Evolutionary conservation across 2,113 vertebrate species (phyloP).

Genomic region (Crotalus tigris): DNA sequence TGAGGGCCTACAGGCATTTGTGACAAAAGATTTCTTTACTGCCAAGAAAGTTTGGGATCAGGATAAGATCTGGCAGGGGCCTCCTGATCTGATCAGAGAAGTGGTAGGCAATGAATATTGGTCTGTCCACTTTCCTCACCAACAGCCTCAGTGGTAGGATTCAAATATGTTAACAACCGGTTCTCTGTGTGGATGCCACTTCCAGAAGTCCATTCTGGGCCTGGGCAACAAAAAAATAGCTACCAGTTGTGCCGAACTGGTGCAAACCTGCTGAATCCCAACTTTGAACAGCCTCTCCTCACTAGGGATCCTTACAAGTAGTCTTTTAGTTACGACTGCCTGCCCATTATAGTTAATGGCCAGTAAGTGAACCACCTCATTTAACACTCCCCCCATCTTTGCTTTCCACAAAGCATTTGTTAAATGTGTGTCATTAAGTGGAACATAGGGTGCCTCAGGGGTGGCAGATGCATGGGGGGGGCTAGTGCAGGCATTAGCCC

Average conservation of each 20-base stretch:
- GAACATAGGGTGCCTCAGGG: not conserved
- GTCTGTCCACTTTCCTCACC: not conserved
- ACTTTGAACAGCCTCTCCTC: not conserved
- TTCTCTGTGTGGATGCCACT: no score
- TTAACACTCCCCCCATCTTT: not conserved
- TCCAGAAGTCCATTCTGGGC: no score
- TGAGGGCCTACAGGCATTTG: not conserved
- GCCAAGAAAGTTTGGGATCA: not conserved
- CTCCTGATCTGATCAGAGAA: not conserved
- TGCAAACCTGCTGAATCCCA: no score
- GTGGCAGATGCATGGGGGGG: not conserved
- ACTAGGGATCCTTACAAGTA: not conserved
- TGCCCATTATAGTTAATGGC: not conserved
- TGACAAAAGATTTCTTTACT: not conserved
- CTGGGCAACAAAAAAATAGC: no score
- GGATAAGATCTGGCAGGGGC: not conserved
- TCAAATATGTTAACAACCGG: no score
- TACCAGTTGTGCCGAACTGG: no score
- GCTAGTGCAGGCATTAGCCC: not conserved
- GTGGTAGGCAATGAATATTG: not conserved
- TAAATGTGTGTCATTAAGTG: not conserved
- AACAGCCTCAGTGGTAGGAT: not conserved
- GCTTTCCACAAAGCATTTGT: not conserved
- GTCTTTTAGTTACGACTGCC: accelerated
- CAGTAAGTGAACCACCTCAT: not conserved